These are phyloP conservation scores for Pammene fasciana DNA, from an alignment of 2,888 invertebrate species.

Conservation along the genomic window DNA sequence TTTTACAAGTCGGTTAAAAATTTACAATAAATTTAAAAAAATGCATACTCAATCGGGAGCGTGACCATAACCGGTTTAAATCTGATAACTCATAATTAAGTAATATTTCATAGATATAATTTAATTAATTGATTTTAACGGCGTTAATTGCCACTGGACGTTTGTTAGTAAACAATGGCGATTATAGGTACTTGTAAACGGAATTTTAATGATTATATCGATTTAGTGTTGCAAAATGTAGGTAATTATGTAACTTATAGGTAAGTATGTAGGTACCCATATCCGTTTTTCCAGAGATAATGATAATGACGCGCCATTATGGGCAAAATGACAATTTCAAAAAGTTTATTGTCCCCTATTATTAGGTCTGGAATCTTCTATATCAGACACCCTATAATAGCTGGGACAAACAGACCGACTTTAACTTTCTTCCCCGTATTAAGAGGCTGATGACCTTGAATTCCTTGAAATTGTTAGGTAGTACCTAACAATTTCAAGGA, in stretches of 20 bases:
- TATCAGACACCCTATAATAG: no score
- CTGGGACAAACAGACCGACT: no score
- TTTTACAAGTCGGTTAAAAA: no score
- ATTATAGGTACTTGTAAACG: neutral
- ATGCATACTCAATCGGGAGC: neutral
- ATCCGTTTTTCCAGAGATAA: neutral
- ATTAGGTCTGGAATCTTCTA: no score
- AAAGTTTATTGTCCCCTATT: no score
- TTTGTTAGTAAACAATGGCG: slow-evolving; percentile 31
- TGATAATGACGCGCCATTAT: no score
- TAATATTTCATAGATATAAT: slow-evolving; percentile 23
- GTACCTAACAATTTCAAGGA: no score
- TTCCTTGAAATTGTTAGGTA: no score
- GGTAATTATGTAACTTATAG: neutral
- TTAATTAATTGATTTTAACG: slow-evolving; percentile 9
- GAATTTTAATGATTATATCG: slow-evolving; percentile 19
- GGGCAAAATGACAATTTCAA: no score
- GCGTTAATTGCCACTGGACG: neutral
- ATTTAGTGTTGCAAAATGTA: slow-evolving; percentile 11
- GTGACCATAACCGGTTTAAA: slow-evolving; percentile 21
- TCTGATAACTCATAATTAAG: slow-evolving; percentile 17
- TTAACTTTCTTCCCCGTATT: no score
- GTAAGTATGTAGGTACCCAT: neutral
- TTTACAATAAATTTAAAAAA: no score
- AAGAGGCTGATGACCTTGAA: no score